Percentiles rank a stretch among this genome's conserved stretches.
Conservation (phyloP, 1,140 invertebrate species). For the Musca domestica region DNA sequence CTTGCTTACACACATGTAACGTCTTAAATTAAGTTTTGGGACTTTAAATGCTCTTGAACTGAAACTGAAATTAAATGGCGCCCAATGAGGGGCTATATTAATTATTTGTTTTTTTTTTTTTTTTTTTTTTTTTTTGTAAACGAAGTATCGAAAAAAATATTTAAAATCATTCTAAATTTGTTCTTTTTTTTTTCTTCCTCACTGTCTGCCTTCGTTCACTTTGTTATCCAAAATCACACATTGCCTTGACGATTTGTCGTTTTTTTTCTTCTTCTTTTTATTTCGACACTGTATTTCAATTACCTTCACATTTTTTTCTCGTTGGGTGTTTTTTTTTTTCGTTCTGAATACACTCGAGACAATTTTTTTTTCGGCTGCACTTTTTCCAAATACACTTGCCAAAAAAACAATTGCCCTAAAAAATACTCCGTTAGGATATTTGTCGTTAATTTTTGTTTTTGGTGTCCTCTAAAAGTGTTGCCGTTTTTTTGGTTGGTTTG, state of each 20-base stretch:
- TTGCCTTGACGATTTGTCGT: neutral
- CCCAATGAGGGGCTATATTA: too few relatives aligned
- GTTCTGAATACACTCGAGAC: neutral
- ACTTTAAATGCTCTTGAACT: too few relatives aligned
- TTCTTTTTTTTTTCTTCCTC: too few relatives aligned
- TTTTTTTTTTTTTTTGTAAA: too few relatives aligned
- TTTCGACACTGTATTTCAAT: neutral
- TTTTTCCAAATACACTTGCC: neutral
- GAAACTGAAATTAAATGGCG: too few relatives aligned
- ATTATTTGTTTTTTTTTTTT: too few relatives aligned
- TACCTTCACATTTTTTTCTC: neutral
- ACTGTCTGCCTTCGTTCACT: too few relatives aligned
- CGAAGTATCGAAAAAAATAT: too few relatives aligned
- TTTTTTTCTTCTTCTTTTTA: slow-evolving; percentile 2
- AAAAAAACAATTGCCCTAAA: neutral
- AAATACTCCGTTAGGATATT: neutral
- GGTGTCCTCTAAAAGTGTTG: neutral
- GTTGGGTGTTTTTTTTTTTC: neutral
- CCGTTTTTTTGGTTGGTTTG: neutral
- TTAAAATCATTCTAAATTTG: too few relatives aligned
- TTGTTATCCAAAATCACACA: neutral
- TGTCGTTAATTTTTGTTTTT: slow-evolving; percentile 4
- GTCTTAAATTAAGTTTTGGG: too few relatives aligned
- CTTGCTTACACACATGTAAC: too few relatives aligned
- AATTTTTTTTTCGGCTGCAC: neutral